Evolutionary conservation across 2,888 invertebrate species (phyloP).

Genomic region (Scaeva pyrastri): DNA sequence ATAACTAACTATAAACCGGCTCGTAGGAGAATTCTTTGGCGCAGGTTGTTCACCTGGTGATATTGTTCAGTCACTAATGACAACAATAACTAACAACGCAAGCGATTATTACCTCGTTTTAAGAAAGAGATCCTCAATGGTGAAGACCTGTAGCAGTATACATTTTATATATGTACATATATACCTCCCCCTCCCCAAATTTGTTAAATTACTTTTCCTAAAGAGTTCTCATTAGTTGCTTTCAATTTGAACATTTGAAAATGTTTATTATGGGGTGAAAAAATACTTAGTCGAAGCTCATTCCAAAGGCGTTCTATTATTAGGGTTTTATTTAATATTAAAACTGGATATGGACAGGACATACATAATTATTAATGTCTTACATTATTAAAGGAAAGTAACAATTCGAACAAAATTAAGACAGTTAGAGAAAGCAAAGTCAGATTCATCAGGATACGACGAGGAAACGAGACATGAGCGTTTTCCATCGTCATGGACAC

Average conservation of each 20-base stretch:
- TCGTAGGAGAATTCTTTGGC: constrained; percentile 13
- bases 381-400: too few relatives aligned
- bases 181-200: constrained; percentile 14
- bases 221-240: constrained; percentile 18
- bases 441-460: too few relatives aligned
- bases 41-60: constrained; percentile 29
- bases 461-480: too few relatives aligned
- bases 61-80: constrained; percentile 61
- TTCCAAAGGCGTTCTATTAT: neutral
- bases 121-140: constrained; percentile 47
- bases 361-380: too few relatives aligned
- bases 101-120: constrained; percentile 67
- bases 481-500: too few relatives aligned
- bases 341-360: neutral
- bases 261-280: neutral
- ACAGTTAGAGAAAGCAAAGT: too few relatives aligned
- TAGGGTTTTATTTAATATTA: neutral
- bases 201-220: neutral
- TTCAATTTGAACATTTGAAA: constrained; percentile 37
- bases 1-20: constrained; percentile 16
- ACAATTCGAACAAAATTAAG: too few relatives aligned
- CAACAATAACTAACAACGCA: constrained; percentile 59
- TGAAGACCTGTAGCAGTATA: constrained; percentile 12
- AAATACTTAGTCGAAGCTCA: neutral
- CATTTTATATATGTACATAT: too few relatives aligned